These are phyloP conservation scores for Planococcus citri DNA, from an alignment of 1,140 invertebrate genomes.

Conservation along the genomic window DNA sequence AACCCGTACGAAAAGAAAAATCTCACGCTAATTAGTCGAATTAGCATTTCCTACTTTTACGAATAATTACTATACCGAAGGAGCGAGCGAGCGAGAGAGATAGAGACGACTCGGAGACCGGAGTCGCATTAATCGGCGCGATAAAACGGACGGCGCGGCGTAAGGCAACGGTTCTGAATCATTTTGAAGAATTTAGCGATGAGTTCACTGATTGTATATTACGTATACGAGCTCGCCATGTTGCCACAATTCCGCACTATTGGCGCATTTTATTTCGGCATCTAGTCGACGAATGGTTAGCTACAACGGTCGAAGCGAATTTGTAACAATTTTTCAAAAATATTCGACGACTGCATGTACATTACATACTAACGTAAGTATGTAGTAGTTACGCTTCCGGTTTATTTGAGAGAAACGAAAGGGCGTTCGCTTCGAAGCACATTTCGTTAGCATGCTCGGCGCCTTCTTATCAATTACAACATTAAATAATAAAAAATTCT, in stretches of 20 bases:
- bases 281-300: neutral
- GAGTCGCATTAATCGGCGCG: neutral
- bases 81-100: neutral
- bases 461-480: too few species aligned
- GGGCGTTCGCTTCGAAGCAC: too few species aligned
- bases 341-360: neutral
- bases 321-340: neutral
- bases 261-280: too few species aligned
- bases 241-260: neutral
- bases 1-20: neutral
- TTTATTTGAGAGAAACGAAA: too few species aligned
- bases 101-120: neutral
- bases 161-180: neutral
- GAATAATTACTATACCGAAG: neutral
- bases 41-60: neutral
- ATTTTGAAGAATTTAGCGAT: conserved; percentile 8
- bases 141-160: neutral
- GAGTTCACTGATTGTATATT: neutral
- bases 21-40: neutral
- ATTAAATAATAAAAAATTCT: too few species aligned
- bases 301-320: neutral
- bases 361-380: too few species aligned
- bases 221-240: neutral
- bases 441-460: too few species aligned
- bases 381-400: too few species aligned